A percentile compares a stretch with the other conserved stretches of the same genome.
phyloP scores from a whole-genome alignment of 30 jellyfish, hydroid and myxozoan genomes.

The Sanderia malayensis region DNA sequence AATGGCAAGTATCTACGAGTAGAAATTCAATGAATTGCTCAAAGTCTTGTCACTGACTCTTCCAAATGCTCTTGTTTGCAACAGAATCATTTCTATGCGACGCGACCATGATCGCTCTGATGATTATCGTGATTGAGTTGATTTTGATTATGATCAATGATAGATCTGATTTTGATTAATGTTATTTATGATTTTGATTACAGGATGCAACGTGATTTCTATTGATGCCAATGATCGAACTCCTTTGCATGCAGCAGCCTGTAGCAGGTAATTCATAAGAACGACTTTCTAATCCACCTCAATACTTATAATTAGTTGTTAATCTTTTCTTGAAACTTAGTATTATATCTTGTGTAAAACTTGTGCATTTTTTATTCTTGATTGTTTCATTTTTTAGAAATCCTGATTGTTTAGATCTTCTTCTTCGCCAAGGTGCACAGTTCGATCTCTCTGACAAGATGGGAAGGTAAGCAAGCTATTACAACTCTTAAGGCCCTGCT shows the following conservation, averaged over 20 bases:
- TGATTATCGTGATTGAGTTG: too few species aligned
- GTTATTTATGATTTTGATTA: neutral
- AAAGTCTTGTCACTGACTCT: too few species aligned
- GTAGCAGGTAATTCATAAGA: conserved; percentile 79
- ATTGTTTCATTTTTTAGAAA: conserved; percentile 22
- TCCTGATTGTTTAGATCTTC: conserved; percentile 76
- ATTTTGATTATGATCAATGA: neutral
- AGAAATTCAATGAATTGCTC: too few species aligned
- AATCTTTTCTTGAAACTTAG: too few species aligned
- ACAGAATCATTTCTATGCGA: too few species aligned
- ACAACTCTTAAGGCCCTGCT: too few species aligned
- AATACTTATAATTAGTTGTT: too few species aligned
- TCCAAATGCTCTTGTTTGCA: too few species aligned
- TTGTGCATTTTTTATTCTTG: neutral
- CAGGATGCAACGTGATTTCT: conserved; percentile 92
- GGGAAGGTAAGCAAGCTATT: conserved; percentile 68
- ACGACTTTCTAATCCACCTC: too few species aligned
- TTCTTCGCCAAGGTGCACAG: conserved; percentile 87
- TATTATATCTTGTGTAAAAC: too few species aligned
- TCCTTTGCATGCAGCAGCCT: conserved; percentile 96
- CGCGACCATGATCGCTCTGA: too few species aligned
- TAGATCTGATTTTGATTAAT: neutral
- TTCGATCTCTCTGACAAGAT: conserved; percentile 87
- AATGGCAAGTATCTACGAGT: conserved; percentile 58
- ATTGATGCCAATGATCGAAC: conserved; percentile 97